Conservation (phyloP, 2,113 vertebrate genomes). For the Odocoileus virginianus region DNA sequence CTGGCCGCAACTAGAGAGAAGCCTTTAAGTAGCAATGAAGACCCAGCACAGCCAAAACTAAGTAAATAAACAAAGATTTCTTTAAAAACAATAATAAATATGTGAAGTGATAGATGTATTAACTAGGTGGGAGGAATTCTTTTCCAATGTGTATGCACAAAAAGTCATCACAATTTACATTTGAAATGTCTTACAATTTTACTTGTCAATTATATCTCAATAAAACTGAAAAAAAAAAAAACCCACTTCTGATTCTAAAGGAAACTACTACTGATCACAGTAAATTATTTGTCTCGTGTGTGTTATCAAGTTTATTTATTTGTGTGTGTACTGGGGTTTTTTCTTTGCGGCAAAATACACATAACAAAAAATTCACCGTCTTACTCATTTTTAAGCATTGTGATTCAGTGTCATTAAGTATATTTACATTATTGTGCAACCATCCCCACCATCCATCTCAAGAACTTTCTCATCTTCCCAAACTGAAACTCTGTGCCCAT, state of each 20-base stretch:
- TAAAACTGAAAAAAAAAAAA: background rate
- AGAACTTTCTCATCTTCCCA: background rate
- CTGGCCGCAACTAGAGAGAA: background rate
- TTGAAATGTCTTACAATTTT: background rate
- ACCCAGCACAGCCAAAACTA: background rate
- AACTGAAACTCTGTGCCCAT: background rate
- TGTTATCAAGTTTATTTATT: background rate
- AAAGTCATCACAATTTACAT: background rate
- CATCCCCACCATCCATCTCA: background rate
- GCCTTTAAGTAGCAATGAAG: background rate
- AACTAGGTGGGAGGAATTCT: too few relatives aligned
- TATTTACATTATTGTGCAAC: accelerated
- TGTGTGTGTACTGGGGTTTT: background rate
- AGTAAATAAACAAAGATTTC: background rate
- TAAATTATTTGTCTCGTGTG: background rate
- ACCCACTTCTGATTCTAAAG: background rate
- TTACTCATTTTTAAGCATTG: background rate
- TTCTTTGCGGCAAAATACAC: background rate
- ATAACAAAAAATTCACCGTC: background rate
- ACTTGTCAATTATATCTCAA: background rate
- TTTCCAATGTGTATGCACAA: accelerated
- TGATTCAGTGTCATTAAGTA: accelerated
- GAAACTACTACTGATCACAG: background rate
- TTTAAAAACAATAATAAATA: background rate
- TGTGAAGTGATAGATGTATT: background rate